phyloP scores from a whole-genome alignment of 2,888 invertebrate genomes.

The Pollenia amentaria region DNA sequence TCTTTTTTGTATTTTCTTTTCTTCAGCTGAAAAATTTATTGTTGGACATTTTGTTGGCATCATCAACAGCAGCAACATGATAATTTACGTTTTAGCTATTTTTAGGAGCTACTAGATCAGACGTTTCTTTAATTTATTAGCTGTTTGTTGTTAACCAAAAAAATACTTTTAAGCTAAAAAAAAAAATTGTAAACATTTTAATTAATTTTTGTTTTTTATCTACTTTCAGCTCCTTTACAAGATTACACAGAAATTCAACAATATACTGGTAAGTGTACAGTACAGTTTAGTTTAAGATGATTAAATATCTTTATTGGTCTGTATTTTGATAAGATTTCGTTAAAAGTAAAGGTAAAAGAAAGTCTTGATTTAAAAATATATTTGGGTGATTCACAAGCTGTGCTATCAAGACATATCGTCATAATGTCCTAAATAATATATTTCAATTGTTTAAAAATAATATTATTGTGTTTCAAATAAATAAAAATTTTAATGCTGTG shows the following conservation, averaged over 20 bases:
- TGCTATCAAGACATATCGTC: no score
- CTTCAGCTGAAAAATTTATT: conserved; percentile 47
- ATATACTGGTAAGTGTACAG: conserved; percentile 86
- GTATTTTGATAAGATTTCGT: no score
- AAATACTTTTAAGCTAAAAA: conserved; percentile 29
- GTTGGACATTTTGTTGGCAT: conserved; percentile 56
- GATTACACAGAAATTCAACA: conserved; percentile 88
- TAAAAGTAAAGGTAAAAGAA: no score
- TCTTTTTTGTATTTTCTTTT: conserved; percentile 28
- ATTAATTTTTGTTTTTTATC: conserved; percentile 78
- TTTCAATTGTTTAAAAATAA: no score
- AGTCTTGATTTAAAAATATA: no score
- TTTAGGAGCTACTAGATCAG: conserved; percentile 60
- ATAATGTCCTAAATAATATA: no score
- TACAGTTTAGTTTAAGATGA: no score
- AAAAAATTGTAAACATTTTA: conserved; percentile 51
- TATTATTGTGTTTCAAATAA: no score
- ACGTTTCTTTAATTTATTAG: conserved; percentile 62
- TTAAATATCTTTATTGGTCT: no score
- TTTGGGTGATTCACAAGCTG: no score
- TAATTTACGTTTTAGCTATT: conserved; percentile 64
- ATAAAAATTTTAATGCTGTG: no score
- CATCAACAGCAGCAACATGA: conserved; percentile 42
- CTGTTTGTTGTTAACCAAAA: conserved; percentile 22
- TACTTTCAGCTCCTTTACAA: conserved; percentile 89